Evolutionary conservation across 1,140 invertebrate genomes (phyloP).

Genomic region (Pogonus chalceus): DNA sequence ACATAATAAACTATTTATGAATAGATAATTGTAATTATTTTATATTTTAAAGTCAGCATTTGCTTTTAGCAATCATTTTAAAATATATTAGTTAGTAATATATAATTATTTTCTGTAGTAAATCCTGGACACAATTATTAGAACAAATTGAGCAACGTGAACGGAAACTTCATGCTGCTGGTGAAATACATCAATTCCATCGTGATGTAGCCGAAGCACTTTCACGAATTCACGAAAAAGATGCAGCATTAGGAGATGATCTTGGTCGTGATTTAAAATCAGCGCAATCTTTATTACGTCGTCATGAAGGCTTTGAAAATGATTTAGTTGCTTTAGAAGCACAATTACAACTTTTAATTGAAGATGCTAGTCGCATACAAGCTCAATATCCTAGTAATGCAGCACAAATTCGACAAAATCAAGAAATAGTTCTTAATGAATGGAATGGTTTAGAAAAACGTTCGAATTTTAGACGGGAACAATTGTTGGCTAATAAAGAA

Average conservation of each 20-base stretch:
- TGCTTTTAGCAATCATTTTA: constrained; percentile 8
- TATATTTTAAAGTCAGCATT: constrained; percentile 5
- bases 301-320: constrained; percentile 92
- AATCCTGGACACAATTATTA: constrained; percentile 80
- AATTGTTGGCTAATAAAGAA: constrained; percentile 78
- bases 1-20: too few relatives aligned
- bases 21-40: too few relatives aligned
- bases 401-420: constrained; percentile 73
- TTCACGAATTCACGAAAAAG: constrained; percentile 82
- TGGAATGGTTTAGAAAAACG: constrained; percentile 82
- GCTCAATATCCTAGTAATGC: constrained; percentile 87
- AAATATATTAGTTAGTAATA: constrained; percentile 11
- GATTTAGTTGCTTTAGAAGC: constrained; percentile 89
- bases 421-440: constrained; percentile 70
- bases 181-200: constrained; percentile 94
- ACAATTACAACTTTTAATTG: constrained; percentile 81
- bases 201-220: constrained; percentile 89
- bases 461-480: constrained; percentile 64
- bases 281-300: constrained; percentile 68
- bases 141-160: constrained; percentile 78
- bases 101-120: constrained; percentile 38
- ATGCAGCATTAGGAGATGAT: constrained; percentile 71
- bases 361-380: constrained; percentile 82
- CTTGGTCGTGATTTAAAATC: constrained; percentile 81
- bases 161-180: constrained; percentile 79